Conservation (phyloP, 2,888 invertebrate genomes). For the Unio delphinus region DNA sequence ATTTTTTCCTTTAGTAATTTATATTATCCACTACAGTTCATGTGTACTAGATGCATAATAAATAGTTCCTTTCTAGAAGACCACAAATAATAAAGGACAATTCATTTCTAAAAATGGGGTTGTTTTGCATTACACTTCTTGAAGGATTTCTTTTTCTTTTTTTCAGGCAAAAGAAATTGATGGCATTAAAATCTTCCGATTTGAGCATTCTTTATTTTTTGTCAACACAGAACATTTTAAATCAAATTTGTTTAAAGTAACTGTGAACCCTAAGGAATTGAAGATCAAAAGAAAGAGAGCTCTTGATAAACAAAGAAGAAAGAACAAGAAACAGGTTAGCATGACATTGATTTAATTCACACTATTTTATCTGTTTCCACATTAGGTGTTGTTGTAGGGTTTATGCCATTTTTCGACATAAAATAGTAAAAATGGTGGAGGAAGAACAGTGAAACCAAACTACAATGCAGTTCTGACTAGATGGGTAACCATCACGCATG, state of each 20-base stretch:
- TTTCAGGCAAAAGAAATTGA: slow-evolving; percentile 64
- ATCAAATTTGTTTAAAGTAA: slow-evolving; percentile 61
- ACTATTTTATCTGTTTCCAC: too few relatives aligned
- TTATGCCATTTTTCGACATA: too few relatives aligned
- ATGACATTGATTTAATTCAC: too few relatives aligned
- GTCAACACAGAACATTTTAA: slow-evolving; percentile 73
- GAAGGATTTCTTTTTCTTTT: not conserved
- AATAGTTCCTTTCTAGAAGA: not conserved
- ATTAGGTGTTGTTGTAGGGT: too few relatives aligned
- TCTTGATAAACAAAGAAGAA: slow-evolving; percentile 27
- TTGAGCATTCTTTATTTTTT: slow-evolving; percentile 73
- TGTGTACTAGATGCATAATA: not conserved
- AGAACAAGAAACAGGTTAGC: not conserved
- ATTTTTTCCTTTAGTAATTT: too few relatives aligned
- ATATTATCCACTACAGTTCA: not conserved
- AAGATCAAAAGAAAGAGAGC: slow-evolving; percentile 47
- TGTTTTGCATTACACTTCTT: not conserved
- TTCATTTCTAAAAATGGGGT: not conserved
- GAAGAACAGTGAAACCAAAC: too few relatives aligned
- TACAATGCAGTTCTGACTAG: too few relatives aligned
- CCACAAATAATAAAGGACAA: not conserved
- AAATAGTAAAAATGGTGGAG: too few relatives aligned
- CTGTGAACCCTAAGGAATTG: slow-evolving; percentile 58
- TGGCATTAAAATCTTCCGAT: slow-evolving; percentile 73
- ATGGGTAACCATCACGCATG: too few relatives aligned